These are phyloP conservation scores for Poeciliopsis gracilis DNA, from an alignment of 2,797 vertebrate genomes.

Conservation along the genomic window DNA sequence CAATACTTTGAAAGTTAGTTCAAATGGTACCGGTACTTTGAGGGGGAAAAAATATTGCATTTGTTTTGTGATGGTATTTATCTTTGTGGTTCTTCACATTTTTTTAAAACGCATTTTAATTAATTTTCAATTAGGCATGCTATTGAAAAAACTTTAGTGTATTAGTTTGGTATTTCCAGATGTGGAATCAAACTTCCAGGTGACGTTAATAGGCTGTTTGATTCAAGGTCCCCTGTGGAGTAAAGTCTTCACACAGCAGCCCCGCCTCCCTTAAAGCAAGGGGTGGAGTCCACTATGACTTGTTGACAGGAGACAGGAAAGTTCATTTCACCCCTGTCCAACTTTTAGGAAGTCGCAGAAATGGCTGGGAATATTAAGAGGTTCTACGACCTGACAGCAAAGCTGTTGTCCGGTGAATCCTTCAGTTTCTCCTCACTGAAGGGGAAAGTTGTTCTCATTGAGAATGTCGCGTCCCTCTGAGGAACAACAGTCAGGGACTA, in stretches of 20 bases:
- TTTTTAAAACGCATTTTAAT: background rate
- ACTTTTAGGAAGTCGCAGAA: background rate
- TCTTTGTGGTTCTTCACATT: background rate
- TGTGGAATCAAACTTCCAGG: background rate
- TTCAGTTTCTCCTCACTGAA: conserved; percentile 78
- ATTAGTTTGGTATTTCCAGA: background rate
- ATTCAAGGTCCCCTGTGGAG: background rate
- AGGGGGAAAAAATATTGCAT: background rate
- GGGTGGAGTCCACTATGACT: background rate
- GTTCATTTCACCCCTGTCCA: background rate
- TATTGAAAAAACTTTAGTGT: background rate
- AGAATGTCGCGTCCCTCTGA: conserved; percentile 96
- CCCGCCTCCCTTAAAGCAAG: background rate
- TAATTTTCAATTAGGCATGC: background rate
- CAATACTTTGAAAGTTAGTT: background rate
- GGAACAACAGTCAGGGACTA: conserved; percentile 94
- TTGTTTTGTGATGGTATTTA: conserved; percentile 17
- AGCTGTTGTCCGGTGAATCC: conserved; percentile 75
- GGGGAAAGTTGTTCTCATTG: conserved; percentile 90
- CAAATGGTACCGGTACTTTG: background rate
- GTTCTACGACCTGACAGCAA: conserved; percentile 75
- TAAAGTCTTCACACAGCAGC: background rate
- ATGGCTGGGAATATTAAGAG: conserved; percentile 7
- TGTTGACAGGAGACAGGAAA: conserved; percentile 1
- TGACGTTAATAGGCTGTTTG: no score